Conservation (phyloP, 1,140 invertebrate species). For the Triops cancriformis region DNA sequence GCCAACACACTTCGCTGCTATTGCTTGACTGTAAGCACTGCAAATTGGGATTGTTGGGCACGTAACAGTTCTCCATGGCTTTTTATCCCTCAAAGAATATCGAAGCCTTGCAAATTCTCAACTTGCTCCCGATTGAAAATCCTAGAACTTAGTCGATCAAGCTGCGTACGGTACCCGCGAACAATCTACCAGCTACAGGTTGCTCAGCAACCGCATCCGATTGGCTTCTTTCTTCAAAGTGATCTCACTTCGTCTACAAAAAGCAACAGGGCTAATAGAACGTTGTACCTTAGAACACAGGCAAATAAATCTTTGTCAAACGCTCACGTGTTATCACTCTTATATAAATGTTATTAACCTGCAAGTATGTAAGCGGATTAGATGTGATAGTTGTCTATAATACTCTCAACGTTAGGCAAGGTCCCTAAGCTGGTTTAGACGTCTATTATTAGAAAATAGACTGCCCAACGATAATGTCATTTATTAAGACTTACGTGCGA, state of each 20-base stretch:
- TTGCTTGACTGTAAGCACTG: background rate
- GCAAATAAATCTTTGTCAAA: background rate
- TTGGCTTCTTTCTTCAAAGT: background rate
- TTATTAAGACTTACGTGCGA: no score
- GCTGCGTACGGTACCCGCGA: background rate
- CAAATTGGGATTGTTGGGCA: slow-evolving; percentile 30
- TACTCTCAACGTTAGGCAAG: background rate
- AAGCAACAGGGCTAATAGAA: background rate
- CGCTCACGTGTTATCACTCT: background rate
- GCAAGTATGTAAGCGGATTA: background rate
- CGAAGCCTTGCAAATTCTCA: background rate
- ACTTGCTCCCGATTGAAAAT: background rate
- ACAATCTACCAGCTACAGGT: background rate
- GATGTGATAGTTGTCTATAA: background rate
- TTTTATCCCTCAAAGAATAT: slow-evolving; percentile 16
- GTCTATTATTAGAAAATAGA: no score
- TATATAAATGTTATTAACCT: background rate
- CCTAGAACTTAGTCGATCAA: background rate
- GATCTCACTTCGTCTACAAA: background rate
- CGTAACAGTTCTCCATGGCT: slow-evolving; percentile 29
- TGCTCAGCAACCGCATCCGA: background rate
- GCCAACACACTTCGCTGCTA: slow-evolving; percentile 8
- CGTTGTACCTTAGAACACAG: background rate
- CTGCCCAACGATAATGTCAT: no score
- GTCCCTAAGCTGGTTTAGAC: no score